Evolutionary conservation across 2,113 vertebrate species (phyloP), one percentile per base, ranked within the genome.

Genomic region (Otus sunia): DNA sequence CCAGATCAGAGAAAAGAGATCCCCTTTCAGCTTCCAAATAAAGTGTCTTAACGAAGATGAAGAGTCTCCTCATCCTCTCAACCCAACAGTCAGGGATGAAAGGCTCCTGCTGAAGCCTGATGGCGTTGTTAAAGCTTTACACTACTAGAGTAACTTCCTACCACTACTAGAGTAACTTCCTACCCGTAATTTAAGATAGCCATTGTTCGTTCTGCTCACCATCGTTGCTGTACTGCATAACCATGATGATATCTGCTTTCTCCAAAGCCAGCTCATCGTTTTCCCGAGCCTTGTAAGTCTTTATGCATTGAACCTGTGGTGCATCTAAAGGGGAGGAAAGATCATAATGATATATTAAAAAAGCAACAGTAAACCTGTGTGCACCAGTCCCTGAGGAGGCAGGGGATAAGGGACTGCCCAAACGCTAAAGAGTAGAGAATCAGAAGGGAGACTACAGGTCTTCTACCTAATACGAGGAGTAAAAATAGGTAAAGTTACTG

Each of bases 221-320:
- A 43, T 99, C 99, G 9, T 96, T 99, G 96, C 99, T 99, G 69
- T 99, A 97, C 94, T 99, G 98, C 79, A 98, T 99, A 75, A 99
- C 98, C 94, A 99, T 98, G 37, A 99, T 95, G 62, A 99, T 98
- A 3, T 99, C 99, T 1, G 99, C 99, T 97, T 99, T 99, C 97
- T 99, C 99, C 72, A 99, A 96, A 2, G 98, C 98, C 91, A 99
- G 81, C 93, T 99, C 99, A 53, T 99, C 99, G 0, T 99, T 99
- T 97, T 99, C 99, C 71, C 99, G 98, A 52, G 98, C 98, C 59
- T 99, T 98, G 97, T 98, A 99, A 6, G 98, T 98, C 89, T 98
- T 98, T 50, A 99, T 98, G 88, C 99, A 99, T 94, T 99, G 99
- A 96, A 99, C 99, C 94, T 99, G 99, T 30, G 95, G 79, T 37